phyloP scores from a whole-genome alignment of 2,888 invertebrate species.

The Pseudanteris insignis region DNA sequence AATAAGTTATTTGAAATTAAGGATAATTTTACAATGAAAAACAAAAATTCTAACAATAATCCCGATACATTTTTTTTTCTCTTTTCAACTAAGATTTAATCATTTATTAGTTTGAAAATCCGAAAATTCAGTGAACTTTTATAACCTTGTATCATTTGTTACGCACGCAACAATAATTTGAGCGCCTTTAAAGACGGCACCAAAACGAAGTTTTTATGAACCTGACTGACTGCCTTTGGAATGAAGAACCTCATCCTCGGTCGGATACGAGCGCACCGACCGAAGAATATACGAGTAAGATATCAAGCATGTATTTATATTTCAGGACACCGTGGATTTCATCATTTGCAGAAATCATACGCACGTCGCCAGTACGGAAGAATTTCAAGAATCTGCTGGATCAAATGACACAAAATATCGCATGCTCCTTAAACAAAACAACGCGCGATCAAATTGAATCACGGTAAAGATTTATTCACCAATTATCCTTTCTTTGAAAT shows the following conservation, averaged over 20 bases:
- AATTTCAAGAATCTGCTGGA: too few relatives aligned
- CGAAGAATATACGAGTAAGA: slow-evolving; percentile 17
- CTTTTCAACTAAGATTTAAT: too few relatives aligned
- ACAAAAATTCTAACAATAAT: too few relatives aligned
- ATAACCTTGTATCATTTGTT: slow-evolving; percentile 23
- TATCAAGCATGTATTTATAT: slow-evolving; percentile 35
- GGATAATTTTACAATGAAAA: too few relatives aligned
- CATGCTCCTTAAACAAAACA: too few relatives aligned
- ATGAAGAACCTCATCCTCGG: slow-evolving; percentile 29
- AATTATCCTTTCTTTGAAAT: too few relatives aligned
- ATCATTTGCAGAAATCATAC: slow-evolving; percentile 17
- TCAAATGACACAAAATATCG: too few relatives aligned
- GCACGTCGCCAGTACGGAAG: too few relatives aligned
- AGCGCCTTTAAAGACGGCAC: slow-evolving; percentile 17
- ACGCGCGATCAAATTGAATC: too few relatives aligned
- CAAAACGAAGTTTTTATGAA: slow-evolving; percentile 32
- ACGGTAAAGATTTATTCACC: too few relatives aligned
- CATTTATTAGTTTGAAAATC: slow-evolving; percentile 8
- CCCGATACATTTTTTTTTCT: too few relatives aligned
- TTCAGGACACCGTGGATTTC: slow-evolving; percentile 21
- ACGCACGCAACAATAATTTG: slow-evolving; percentile 28
- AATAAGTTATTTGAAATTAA: too few relatives aligned
- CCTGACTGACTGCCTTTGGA: slow-evolving; percentile 38
- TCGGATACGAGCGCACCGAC: slow-evolving; percentile 6
- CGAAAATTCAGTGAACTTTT: slow-evolving; percentile 13